A percentile compares a stretch with the other conserved stretches of the same genome.
Conservation (phyloP, 2,888 invertebrate genomes). For the Drosophila flavopinicola region DNA sequence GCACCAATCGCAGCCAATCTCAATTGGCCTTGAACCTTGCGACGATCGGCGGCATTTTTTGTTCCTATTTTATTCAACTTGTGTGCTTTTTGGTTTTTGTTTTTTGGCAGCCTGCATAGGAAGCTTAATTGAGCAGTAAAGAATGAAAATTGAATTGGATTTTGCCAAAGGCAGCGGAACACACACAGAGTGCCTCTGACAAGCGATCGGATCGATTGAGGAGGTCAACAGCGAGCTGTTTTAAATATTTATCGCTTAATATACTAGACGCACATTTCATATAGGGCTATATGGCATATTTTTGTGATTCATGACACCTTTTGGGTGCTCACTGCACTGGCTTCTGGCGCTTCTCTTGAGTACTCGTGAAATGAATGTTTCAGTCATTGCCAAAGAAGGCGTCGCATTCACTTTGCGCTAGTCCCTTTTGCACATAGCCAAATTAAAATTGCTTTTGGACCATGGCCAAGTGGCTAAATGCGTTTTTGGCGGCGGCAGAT, state of each 20-base stretch:
- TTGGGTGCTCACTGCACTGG: constrained; percentile 11
- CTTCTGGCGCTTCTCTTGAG: not conserved
- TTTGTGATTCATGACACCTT: constrained; percentile 24
- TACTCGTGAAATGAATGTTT: constrained; percentile 12
- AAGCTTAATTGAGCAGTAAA: constrained; percentile 58
- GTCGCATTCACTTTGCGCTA: constrained; percentile 28
- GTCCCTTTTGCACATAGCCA: constrained; percentile 43
- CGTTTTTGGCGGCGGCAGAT: constrained; percentile 60
- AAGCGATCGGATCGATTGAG: constrained; percentile 50
- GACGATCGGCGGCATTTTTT: constrained; percentile 32
- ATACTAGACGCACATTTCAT: not conserved
- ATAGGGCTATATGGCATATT: constrained; percentile 4
- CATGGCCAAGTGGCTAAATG: constrained; percentile 63
- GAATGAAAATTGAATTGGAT: constrained; percentile 36
- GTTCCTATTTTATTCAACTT: constrained; percentile 18
- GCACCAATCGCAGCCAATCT: constrained; percentile 58
- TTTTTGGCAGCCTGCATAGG: constrained; percentile 59
- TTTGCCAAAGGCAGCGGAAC: constrained; percentile 33
- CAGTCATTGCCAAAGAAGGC: constrained; percentile 8
- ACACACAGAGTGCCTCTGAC: constrained; percentile 33
- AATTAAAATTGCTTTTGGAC: constrained; percentile 56
- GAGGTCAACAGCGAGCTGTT: constrained; percentile 43
- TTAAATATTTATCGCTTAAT: constrained; percentile 26
- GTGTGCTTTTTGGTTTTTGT: constrained; percentile 21
- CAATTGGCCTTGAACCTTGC: constrained; percentile 67